Evolutionary conservation across 1,140 invertebrate species (phyloP).

Genomic region (Ceratosolen solmsi): DNA sequence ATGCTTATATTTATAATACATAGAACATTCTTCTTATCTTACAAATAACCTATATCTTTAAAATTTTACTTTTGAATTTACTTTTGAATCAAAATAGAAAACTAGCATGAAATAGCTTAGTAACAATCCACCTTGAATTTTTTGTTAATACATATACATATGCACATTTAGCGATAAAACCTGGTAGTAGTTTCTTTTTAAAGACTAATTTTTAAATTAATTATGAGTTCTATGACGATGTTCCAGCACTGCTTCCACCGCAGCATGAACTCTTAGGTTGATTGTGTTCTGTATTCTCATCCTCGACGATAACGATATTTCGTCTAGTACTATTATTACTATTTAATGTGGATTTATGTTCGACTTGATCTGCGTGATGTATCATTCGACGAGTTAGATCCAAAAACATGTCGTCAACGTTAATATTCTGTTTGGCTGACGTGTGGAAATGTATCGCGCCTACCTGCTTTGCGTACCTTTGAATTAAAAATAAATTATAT

Average conservation of each 20-base stretch:
- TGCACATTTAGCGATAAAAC: constrained; percentile 28
- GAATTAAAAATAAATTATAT: neutral
- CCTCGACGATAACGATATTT: constrained; percentile 79
- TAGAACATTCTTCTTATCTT: too few relatives aligned
- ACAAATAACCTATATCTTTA: neutral
- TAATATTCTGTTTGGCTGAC: constrained; percentile 94
- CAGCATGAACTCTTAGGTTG: constrained; percentile 69
- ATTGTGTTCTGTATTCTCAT: constrained; percentile 69
- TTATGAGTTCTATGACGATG: constrained; percentile 64
- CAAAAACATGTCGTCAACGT: constrained; percentile 94
- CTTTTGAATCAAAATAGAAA: neutral
- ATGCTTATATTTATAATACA: neutral
- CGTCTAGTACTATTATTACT: constrained; percentile 74
- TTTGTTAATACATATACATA: neutral
- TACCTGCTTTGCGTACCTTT: constrained; percentile 91
- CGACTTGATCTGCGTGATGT: constrained; percentile 71
- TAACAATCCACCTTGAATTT: neutral
- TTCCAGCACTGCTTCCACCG: constrained; percentile 54
- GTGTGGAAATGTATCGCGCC: constrained; percentile 96
- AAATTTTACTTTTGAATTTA: neutral
- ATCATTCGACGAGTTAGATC: constrained; percentile 85
- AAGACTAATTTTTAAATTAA: constrained; percentile 45
- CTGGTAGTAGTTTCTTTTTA: constrained; percentile 11
- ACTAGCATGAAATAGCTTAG: neutral
- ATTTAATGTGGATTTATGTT: constrained; percentile 71